Evolutionary conservation across 2,113 vertebrate species (phyloP), one percentile per base, ranked within the genome.

Genomic region (Alethe diademata): DNA sequence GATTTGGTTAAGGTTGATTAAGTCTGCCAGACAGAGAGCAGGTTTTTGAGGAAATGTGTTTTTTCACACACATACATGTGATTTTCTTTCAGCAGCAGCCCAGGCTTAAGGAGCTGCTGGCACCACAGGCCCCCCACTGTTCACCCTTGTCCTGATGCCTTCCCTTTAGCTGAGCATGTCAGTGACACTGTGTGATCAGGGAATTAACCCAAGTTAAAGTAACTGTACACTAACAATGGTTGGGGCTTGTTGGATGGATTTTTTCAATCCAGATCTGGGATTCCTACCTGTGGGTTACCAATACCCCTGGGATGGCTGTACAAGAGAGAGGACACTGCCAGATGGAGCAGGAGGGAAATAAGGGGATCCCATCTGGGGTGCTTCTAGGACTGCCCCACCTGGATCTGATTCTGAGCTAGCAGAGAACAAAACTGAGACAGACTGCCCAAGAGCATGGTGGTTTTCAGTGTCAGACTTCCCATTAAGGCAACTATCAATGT

Each of bases 391-490:
- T 65, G 26, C 54, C 2, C 19, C 24, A 16, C n/a, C 28, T 69
- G 70, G 8, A 12, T 43, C 58, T 20, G 26, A 28, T 40, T 70
- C 51, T 70, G 73, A 70, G 29, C n/a, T 42, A 58, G 50, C 31
- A 42, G 51, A 74, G 43, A 72, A 28, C 33, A 78, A 47, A 86
- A 42, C 40, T 35, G 35, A 72, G 54, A 61, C 50, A 35, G 51
- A 7, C 40, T 65, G 6, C 42, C 70, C 42, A 31, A 54, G 17
- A 95, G 29, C 14, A 0, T 5, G 24, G 29, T 70, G 40, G 42
- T 19, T 93, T 81, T 81, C 57, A 26, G 85, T 25, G 74, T 86
- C 90, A 95, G 93, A 88, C 87, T 85, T 87, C 54, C 65, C 35
- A 11, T 45, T 65, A 65, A 51, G 84, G 19, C 0, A 1, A 12